Evolutionary conservation across 2,888 invertebrate genomes (phyloP), one percentile per base, ranked within the genome.

Genomic region (Nemotelus pantherinus): DNA sequence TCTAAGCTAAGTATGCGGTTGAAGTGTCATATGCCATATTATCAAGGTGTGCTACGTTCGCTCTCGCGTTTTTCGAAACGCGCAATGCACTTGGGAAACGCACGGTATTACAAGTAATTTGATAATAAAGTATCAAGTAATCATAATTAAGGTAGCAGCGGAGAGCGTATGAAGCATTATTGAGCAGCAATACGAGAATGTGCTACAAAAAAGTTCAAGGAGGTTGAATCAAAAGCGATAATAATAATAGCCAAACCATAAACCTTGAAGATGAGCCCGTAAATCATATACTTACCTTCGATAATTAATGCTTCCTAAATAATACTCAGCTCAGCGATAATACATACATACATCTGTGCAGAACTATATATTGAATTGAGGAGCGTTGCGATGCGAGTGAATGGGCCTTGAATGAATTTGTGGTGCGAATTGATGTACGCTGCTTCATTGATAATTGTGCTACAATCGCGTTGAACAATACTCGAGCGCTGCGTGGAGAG

Each of bases 121-220:
- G 57, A 25, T 25, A 7, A 10, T 57, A 10, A 10, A 10, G 57
- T 57, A 57, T 57, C 57, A 57, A 57, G 57, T 57, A 25, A 25
- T 57, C 10, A 7, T 57, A 57, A 57, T 57, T 57, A 25, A 25
- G n/a, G 10, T 10, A 25, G 3, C 4, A 57, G 57, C 57, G 25
- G 57, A 10, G 25, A 25, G 57, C 25, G 57, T 57, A 1, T 57
- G n/a, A 57, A 25, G 25, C 57, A 10, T 25, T 25, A 57, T 25
- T 10, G 57, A 57, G 25, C 41, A 25, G 25, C 25, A 25, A 25
- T 25, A 25, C 25, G 9, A 50, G 50, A 7, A 50, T 50, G 50
- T 50, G 50, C 50, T 50, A 47, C 47, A 65, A 47, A 65, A 47
- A 65, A 47, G 65, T 65, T 65, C 65, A 65, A 65, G 65, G 65